These are phyloP conservation scores for Hoplostethus atlanticus DNA, from an alignment of 2,797 vertebrate species.

Conservation along the genomic window DNA sequence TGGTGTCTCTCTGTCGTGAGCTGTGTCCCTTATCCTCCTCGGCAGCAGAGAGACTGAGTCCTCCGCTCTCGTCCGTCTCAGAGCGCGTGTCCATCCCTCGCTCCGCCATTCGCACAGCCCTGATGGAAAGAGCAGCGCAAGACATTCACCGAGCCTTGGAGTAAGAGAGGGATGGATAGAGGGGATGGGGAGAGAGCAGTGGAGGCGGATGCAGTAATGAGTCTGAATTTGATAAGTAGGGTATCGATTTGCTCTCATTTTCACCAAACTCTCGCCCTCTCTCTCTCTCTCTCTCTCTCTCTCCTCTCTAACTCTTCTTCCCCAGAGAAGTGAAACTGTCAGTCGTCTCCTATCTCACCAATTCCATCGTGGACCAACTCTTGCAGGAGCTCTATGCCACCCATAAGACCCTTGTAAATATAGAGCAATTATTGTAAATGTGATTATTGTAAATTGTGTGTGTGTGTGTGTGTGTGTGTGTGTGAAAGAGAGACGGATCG, in stretches of 20 bases:
- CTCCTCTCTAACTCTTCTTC: slow-evolving; percentile 65
- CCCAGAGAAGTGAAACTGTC: slow-evolving; percentile 92
- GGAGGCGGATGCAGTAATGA: slow-evolving; percentile 9
- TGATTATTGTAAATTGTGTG: neutral
- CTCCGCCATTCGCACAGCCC: slow-evolving; percentile 88
- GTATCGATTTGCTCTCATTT: slow-evolving; percentile 63
- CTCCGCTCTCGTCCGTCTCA: slow-evolving; percentile 87
- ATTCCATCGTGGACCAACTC: slow-evolving; percentile 93
- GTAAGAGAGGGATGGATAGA: slow-evolving; percentile 77
- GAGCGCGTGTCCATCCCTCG: slow-evolving; percentile 90
- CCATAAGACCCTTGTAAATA: slow-evolving; percentile 91
- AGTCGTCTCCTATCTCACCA: slow-evolving; percentile 93
- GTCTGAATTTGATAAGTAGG: slow-evolving; percentile 51
- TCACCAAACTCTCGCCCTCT: slow-evolving; percentile 56
- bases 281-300: slow-evolving; percentile 48
- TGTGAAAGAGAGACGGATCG: slow-evolving; percentile 13
- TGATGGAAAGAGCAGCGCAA: slow-evolving; percentile 92
- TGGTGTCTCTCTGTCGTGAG: slow-evolving; percentile 91
- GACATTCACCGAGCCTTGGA: slow-evolving; percentile 93
- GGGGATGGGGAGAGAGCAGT: neutral
- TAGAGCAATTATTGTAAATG: neutral
- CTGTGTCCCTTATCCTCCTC: slow-evolving; percentile 88
- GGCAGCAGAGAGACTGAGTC: slow-evolving; percentile 87
- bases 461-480: slow-evolving; percentile 8
- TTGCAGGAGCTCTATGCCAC: slow-evolving; percentile 91